These are phyloP conservation scores for Muscicapa adusta DNA, from an alignment of 2,113 vertebrate genomes.

Conservation along the genomic window DNA sequence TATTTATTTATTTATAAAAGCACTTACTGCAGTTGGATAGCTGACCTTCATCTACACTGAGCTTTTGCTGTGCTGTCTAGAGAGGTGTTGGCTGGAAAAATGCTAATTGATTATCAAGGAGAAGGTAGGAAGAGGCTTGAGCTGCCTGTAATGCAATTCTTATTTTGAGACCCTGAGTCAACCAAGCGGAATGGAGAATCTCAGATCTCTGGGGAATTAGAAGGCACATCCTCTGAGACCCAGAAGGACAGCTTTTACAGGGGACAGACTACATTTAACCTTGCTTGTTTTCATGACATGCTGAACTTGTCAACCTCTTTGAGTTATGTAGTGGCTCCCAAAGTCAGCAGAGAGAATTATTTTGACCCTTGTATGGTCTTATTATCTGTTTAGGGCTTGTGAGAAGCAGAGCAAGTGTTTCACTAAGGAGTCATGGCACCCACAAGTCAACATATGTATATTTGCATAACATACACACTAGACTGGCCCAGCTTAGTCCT, in stretches of 20 bases:
- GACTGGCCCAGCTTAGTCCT: not conserved
- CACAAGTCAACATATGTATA: not conserved
- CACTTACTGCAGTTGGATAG: not conserved
- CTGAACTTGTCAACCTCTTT: not conserved
- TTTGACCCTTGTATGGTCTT: not conserved
- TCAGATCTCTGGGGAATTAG: not conserved
- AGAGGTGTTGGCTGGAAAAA: not conserved
- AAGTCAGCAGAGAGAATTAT: not conserved
- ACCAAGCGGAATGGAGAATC: not conserved
- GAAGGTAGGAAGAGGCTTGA: not conserved
- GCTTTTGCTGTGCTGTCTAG: not conserved
- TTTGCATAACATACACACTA: not conserved
- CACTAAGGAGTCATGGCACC: not conserved
- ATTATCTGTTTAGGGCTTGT: not conserved
- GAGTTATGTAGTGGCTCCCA: not conserved
- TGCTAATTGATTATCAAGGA: not conserved
- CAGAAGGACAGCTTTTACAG: not conserved
- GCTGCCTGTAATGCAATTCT: not conserved
- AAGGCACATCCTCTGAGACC: not conserved
- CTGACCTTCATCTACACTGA: not conserved
- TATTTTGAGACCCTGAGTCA: not conserved
- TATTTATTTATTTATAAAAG: not conserved
- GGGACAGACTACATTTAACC: not conserved
- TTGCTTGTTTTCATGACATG: not conserved
- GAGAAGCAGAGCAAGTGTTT: not conserved